Percentiles rank a stretch among this genome's conserved stretches.
These are phyloP conservation scores for Lophotriccus pileatus DNA, from an alignment of 2,797 vertebrate species.

Conservation along the genomic window DNA sequence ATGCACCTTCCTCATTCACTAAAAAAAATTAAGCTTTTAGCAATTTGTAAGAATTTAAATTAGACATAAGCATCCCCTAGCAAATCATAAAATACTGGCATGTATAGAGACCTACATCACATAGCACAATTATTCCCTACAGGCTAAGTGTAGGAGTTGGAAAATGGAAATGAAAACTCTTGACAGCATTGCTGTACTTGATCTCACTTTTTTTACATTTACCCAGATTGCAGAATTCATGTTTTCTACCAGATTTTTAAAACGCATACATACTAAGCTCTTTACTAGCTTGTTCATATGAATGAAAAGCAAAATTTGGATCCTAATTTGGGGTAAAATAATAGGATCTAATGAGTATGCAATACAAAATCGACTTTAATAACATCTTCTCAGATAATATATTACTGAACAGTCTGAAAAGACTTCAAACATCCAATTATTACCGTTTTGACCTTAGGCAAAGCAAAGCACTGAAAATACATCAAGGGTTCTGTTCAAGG, in stretches of 20 bases:
- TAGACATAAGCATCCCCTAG: neutral
- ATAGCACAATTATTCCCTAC: neutral
- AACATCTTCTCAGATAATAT: conserved; percentile 43
- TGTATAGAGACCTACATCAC: neutral
- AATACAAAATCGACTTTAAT: conserved; percentile 28
- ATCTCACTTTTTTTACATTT: neutral
- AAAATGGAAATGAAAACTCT: conserved; percentile 21
- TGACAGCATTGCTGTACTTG: neutral
- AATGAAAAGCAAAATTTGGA: conserved; percentile 14
- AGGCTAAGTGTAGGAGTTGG: neutral
- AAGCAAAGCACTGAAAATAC: conserved; percentile 47
- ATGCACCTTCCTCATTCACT: neutral
- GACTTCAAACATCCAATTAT: conserved; percentile 60
- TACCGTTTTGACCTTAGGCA: conserved; percentile 56
- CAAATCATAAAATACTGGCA: neutral
- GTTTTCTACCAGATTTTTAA: neutral
- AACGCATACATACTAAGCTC: neutral
- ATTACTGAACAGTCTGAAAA: conserved; percentile 44
- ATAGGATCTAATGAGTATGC: conserved; percentile 16
- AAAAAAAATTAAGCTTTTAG: neutral
- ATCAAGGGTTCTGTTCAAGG: conserved; percentile 50
- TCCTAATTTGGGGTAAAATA: conserved; percentile 2
- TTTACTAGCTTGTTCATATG: neutral
- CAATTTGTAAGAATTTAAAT: conserved; percentile 1
- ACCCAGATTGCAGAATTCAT: neutral